Evolutionary conservation across 2,888 invertebrate genomes (phyloP).

Genomic region (Hyposoter didymator): DNA sequence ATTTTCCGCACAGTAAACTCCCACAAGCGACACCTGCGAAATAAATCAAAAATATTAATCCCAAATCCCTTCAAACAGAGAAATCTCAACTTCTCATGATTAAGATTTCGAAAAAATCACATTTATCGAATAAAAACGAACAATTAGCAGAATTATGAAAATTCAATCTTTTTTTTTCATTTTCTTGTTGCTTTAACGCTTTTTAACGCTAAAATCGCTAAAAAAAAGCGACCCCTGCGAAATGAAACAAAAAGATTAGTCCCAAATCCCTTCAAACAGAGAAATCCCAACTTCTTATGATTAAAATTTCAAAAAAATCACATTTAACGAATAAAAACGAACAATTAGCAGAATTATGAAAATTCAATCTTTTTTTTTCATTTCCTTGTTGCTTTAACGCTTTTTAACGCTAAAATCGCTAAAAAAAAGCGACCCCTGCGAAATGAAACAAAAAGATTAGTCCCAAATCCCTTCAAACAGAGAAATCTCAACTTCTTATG

Average conservation of each 20-base stretch:
- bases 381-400: too few species aligned
- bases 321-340: too few species aligned
- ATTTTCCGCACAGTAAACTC: slow-evolving; percentile 90
- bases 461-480: neutral
- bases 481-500: neutral
- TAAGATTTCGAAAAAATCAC: neutral
- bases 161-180: too few species aligned
- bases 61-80: neutral
- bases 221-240: slow-evolving; percentile 89
- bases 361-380: too few species aligned
- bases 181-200: too few species aligned
- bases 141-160: too few species aligned
- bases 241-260: neutral
- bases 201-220: too few species aligned
- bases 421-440: slow-evolving; percentile 89
- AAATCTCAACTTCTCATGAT: neutral
- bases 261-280: neutral
- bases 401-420: too few species aligned
- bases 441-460: neutral
- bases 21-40: slow-evolving; percentile 89
- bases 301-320: neutral
- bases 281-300: neutral
- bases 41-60: neutral
- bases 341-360: too few species aligned
- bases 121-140: too few species aligned